Evolutionary conservation across 2,797 vertebrate genomes (phyloP), one percentile per base, ranked within the genome.

Genomic region (Diceros bicornis): DNA sequence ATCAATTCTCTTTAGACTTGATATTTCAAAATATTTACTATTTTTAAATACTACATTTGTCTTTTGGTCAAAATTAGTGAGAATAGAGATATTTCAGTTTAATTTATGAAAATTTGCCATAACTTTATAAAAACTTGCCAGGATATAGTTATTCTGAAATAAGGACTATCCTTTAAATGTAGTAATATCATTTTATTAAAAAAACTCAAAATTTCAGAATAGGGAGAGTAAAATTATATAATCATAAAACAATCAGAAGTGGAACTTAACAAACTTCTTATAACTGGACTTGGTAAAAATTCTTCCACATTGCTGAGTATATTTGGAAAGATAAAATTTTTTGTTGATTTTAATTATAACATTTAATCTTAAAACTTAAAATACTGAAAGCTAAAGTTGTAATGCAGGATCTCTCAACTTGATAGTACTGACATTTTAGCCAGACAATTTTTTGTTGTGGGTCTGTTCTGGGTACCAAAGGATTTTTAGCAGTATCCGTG

Each of bases 201-300:
- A 86, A n/a, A 17, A 57, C 20, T 61, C 18, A 34, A 27, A 72
- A 74, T 11, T 57, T 77, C n/a, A 81, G 21, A 84, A 62, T 44
- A 71, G 12, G 16, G 20, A 71, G 34, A 72, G 12, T 55, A 72
- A 87, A 95, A 47, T 55, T 68, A n/a, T 59, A 32, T 69, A 86
- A 64, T 16, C 17, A 86, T 32, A 95, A 83, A 88, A 59, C 32
- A 83, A 68, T 89, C 57, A 75, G 18, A 83, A 92, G 7, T 68
- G 18, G 25, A 75, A 59, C 7, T 88, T 83, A 27, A 71, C 25
- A 69, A 77, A 78, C 20, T 37, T 68, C 34, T 75, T 85, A 69
- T n/a, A 91, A n/a, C 25, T 84, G 7, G 62, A 88, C 23, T 74
- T 82, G 12, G n/a, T 77, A 72, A 95, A 91, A 87, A 34, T 87